A percentile compares a stretch with the other conserved stretches of the same genome.
Evolutionary conservation across 1,140 invertebrate genomes (phyloP).

Genomic region (Lepidurus packardi): DNA sequence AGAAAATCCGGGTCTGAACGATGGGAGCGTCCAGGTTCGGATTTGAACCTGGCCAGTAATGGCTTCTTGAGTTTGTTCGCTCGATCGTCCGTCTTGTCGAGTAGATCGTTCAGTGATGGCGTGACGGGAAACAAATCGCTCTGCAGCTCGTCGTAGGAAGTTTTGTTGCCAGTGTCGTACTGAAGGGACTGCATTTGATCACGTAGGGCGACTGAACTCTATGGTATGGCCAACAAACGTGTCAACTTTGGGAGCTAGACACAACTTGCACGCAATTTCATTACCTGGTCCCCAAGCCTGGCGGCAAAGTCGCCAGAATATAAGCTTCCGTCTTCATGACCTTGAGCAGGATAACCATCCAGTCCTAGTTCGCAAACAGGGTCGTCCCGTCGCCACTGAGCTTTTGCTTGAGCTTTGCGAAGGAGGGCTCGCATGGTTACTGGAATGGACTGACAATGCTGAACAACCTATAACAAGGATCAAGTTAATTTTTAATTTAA

Average conservation of each 20-base stretch:
- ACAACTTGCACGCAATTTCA: background rate
- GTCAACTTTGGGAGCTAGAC: background rate
- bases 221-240: background rate
- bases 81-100: background rate
- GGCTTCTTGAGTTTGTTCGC: background rate
- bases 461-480: conserved; percentile 42
- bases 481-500: conserved; percentile 40
- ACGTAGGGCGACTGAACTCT: background rate
- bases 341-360: background rate
- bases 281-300: background rate
- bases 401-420: conserved; percentile 40
- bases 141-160: background rate
- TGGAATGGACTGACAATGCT: conserved; percentile 79
- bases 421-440: conserved; percentile 72
- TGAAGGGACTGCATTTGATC: background rate
- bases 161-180: background rate
- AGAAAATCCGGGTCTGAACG: background rate
- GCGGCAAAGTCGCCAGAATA: background rate
- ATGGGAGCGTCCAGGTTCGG: background rate
- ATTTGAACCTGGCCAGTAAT: background rate
- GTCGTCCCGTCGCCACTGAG: background rate
- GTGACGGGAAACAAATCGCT: background rate
- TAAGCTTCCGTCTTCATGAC: background rate
- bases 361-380: background rate
- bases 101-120: background rate